Evolutionary conservation across 2,113 vertebrate species (phyloP).

Genomic region (Albula glossodonta): DNA sequence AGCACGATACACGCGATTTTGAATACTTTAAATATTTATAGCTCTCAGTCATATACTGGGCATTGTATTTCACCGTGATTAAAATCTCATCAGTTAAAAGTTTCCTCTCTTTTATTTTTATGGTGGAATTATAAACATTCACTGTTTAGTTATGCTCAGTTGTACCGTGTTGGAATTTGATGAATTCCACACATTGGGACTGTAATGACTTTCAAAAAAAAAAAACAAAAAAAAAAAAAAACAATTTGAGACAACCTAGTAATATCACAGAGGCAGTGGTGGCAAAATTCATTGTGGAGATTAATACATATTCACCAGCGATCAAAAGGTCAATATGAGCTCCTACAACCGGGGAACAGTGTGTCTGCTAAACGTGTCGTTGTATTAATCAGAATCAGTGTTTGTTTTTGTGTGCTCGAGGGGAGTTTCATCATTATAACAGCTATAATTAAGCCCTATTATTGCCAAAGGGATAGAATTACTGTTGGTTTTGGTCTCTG

Average conservation of each 20-base stretch:
- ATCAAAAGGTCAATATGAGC: neutral
- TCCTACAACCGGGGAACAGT: neutral
- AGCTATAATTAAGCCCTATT: constrained; percentile 52
- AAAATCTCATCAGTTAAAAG: constrained; percentile 1
- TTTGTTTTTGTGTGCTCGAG: constrained; percentile 61
- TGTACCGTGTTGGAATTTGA: neutral
- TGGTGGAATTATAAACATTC: neutral
- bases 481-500: constrained; percentile 60
- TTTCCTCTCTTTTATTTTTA: neutral
- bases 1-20: neutral
- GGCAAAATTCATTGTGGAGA: neutral
- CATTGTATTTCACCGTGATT: neutral
- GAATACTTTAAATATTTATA: constrained; percentile 6
- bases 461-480: constrained; percentile 52
- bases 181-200: neutral
- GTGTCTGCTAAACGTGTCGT: constrained; percentile 3
- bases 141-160: neutral
- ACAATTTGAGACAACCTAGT: neutral
- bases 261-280: neutral
- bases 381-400: constrained; percentile 49
- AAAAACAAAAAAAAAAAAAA: neutral
- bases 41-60: neutral
- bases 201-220: neutral
- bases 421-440: constrained; percentile 58
- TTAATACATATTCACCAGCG: neutral